Conservation (phyloP, 2,888 invertebrate species). For the Eumacrocentrus americanus region DNA sequence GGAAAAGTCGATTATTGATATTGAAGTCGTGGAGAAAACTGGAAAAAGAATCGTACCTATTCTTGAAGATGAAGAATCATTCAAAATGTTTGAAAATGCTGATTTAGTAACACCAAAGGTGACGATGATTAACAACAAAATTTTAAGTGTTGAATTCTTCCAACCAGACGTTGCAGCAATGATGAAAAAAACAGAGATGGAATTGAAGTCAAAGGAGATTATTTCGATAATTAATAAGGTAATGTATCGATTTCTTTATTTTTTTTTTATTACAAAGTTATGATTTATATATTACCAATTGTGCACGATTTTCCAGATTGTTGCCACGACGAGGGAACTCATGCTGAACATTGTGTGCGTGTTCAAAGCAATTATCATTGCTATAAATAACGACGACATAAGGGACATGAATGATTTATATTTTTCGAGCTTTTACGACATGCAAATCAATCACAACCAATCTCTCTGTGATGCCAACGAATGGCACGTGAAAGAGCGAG, state of each 20-base stretch:
- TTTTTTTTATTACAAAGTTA: conserved; percentile 1
- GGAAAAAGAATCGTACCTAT: conserved; percentile 55
- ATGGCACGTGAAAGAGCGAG: conserved; percentile 57
- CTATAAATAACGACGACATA: conserved; percentile 57
- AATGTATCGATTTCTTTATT: background rate
- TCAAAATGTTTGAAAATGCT: conserved; percentile 57
- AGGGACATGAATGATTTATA: conserved; percentile 59
- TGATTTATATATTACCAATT: background rate
- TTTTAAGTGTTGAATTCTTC: conserved; percentile 52
- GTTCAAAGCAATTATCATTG: conserved; percentile 51
- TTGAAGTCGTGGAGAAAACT: conserved; percentile 53
- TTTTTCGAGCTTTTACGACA: conserved; percentile 52
- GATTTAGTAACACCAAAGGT: conserved; percentile 54
- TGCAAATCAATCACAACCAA: conserved; percentile 41
- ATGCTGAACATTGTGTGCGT: conserved; percentile 49
- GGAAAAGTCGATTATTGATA: conserved; percentile 54
- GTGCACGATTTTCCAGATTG: conserved; percentile 45
- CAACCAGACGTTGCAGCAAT: conserved; percentile 48
- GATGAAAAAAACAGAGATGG: conserved; percentile 46
- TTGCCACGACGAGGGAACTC: conserved; percentile 53
- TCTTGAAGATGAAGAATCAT: conserved; percentile 54
- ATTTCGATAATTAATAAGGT: conserved; percentile 55
- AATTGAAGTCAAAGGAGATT: conserved; percentile 49
- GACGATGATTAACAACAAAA: conserved; percentile 47
- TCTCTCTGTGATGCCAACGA: conserved; percentile 48